phyloP scores from a whole-genome alignment of 2,113 vertebrate genomes.

The Fregetta grallaria region DNA sequence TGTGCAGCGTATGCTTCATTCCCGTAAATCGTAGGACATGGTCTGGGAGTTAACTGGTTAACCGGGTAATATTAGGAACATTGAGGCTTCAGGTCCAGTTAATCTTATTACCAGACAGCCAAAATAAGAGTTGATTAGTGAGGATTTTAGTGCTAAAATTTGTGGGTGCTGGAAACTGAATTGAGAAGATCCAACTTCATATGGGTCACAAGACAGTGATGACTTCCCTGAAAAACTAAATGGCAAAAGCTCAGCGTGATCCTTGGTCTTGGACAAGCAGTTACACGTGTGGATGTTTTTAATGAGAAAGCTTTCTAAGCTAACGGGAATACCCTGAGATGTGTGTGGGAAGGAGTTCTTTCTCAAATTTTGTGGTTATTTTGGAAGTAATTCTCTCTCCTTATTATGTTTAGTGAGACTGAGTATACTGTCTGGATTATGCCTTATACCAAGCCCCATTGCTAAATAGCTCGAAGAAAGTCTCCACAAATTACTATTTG shows the following conservation, averaged over 20 bases:
- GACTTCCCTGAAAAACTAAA: not conserved
- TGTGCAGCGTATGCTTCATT: not conserved
- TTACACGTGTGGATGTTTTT: not conserved
- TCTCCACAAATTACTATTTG: not conserved
- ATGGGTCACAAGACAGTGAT: not conserved
- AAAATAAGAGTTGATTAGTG: not conserved
- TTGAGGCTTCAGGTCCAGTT: not conserved
- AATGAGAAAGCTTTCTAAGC: not conserved
- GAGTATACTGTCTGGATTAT: not conserved
- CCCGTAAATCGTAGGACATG: not conserved
- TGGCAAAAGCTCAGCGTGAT: not conserved
- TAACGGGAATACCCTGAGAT: not conserved
- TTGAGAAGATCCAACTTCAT: not conserved
- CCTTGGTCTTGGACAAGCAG: not conserved
- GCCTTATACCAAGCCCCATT: not conserved
- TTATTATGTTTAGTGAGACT: not conserved
- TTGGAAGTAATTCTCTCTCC: not conserved
- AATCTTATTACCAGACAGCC: not conserved
- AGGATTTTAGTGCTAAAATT: not conserved
- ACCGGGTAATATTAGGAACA: not conserved
- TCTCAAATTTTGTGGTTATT: not conserved
- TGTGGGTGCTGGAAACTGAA: not conserved
- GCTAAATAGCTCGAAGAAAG: not conserved
- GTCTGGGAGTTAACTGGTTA: not conserved
- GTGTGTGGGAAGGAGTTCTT: not conserved